A percentile compares a stretch with the other conserved stretches of the same genome.
phyloP scores from a whole-genome alignment of 2,113 vertebrate species.

The Tiliqua scincoides region DNA sequence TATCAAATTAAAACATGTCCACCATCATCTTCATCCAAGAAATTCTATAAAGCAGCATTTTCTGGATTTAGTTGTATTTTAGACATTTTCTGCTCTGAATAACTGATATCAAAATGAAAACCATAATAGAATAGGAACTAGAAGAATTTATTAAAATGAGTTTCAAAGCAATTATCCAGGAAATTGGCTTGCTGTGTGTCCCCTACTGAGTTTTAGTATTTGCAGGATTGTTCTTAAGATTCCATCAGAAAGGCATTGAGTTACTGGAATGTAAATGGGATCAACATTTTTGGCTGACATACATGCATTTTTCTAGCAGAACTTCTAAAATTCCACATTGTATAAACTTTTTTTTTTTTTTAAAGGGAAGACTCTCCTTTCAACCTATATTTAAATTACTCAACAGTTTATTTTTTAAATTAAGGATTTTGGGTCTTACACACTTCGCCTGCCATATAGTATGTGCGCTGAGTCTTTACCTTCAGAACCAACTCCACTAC shows the following conservation, averaged over 20 bases:
- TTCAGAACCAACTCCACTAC: constrained; percentile 97
- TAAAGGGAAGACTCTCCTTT: background rate
- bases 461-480: constrained; percentile 71
- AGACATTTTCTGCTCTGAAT: constrained; percentile 35
- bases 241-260: background rate
- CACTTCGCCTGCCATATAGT: background rate
- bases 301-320: background rate
- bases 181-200: background rate
- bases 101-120: background rate
- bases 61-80: constrained; percentile 9
- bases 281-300: background rate
- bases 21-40: constrained; percentile 17
- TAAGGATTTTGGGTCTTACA: background rate
- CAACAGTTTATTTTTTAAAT: background rate
- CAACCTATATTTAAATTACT: accelerated
- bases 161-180: background rate
- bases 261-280: constrained; percentile 2
- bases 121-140: background rate
- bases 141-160: background rate
- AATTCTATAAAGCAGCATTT: constrained; percentile 55
- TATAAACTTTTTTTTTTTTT: constrained; percentile 22
- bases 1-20: background rate
- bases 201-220: background rate
- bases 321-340: background rate
- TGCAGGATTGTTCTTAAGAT: background rate